A percentile compares a stretch with the other conserved stretches of the same genome.
Conservation (phyloP, 2,113 vertebrate species). For the Felis chaus region DNA sequence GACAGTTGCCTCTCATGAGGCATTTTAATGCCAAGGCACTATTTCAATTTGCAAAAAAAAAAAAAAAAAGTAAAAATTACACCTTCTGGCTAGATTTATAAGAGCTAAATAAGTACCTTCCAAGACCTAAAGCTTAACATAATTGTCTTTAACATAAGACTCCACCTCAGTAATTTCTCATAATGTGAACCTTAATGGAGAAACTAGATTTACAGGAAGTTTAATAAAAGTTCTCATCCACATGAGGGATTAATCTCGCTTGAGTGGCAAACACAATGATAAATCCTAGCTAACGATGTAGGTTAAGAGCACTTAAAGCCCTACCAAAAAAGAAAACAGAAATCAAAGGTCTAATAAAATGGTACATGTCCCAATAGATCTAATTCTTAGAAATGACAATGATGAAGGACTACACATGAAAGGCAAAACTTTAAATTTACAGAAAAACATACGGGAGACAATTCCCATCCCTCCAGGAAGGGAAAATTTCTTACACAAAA, state of each 20-base stretch:
- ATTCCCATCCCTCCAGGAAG: not conserved
- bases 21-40: conserved; percentile 44
- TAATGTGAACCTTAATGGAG: conserved; percentile 50
- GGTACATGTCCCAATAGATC: not conserved
- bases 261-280: conserved; percentile 50
- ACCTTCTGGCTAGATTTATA: conserved; percentile 32
- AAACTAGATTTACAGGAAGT: conserved; percentile 46
- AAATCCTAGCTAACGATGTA: conserved; percentile 52
- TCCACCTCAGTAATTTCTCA: conserved; percentile 2
- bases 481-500: not conserved
- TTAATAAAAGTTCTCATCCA: conserved; percentile 55
- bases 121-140: conserved; percentile 16
- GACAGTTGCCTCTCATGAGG: not conserved
- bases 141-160: conserved; percentile 19
- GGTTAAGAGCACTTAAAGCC: not conserved
- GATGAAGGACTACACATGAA: not conserved
- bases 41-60: conserved; percentile 34
- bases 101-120: conserved; percentile 56
- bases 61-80: not conserved
- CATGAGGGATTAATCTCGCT: conserved; percentile 64
- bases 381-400: not conserved
- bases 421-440: not conserved
- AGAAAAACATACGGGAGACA: not conserved
- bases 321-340: not conserved
- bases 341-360: not conserved